Percentiles rank a stretch among this genome's conserved stretches.
phyloP scores from a whole-genome alignment of 35 echinoderm and acorn worm genomes.

The Lytechinus variegatus region DNA sequence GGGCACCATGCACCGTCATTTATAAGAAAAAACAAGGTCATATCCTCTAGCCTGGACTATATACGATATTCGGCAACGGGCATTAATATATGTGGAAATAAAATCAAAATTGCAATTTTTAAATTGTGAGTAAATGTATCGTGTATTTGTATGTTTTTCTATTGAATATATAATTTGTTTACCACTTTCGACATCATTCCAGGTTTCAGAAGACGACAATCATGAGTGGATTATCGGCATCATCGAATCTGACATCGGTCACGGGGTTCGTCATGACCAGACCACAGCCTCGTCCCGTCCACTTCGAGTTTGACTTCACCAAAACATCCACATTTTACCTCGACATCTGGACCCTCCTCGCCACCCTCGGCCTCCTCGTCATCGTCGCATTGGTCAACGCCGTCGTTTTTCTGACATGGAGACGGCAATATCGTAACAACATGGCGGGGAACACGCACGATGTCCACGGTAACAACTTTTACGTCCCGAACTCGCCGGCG shows the following conservation, averaged over 20 bases:
- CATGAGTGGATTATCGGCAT: background rate
- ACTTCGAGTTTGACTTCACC: background rate
- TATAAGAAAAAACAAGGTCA: too few species aligned
- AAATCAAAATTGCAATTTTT: too few species aligned
- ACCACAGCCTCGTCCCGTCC: background rate
- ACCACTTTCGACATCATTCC: background rate
- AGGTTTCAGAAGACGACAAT: background rate
- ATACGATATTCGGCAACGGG: too few species aligned
- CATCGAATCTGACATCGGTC: background rate
- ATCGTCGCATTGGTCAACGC: slow-evolving; percentile 16
- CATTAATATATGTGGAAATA: too few species aligned
- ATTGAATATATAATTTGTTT: background rate
- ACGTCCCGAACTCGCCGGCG: background rate
- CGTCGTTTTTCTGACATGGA: slow-evolving; percentile 16
- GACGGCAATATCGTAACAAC: background rate
- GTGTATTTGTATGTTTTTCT: too few species aligned
- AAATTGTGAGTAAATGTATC: too few species aligned
- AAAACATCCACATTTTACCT: background rate
- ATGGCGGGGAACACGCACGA: background rate
- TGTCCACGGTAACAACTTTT: slow-evolving; percentile 6
- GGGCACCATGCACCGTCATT: too few species aligned
- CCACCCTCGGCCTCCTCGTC: background rate
- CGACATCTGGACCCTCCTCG: slow-evolving; percentile 31
- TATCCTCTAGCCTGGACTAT: too few species aligned
- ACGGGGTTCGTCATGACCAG: background rate